Evolutionary conservation across 2,797 vertebrate genomes (phyloP), one percentile per base, ranked within the genome.

Genomic region (Siniperca obscura): DNA sequence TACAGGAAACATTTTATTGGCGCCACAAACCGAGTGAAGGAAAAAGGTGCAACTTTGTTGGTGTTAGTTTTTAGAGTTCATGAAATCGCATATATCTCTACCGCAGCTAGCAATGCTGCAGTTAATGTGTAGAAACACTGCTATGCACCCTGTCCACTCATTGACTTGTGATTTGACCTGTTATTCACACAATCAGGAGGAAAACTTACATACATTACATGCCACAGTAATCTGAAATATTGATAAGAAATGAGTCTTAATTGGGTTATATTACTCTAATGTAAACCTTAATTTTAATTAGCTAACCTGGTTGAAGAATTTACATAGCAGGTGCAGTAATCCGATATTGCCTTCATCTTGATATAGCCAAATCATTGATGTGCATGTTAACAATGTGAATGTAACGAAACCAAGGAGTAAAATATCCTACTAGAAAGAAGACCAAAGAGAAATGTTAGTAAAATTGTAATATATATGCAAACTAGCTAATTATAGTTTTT

Each of bases 251-350:
- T 80, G 22, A 46, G 27, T 25, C 27, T 36, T 50, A 44, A 59
- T 52, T 57, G 50, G 34, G 6, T n/a, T 30, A 46, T 44, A 56
- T 68, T 22, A 27, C 52, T 57, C 13, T 22, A 14, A 10, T 70
- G 27, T 42, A 27, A n/a, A 12, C 38, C 34, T 16, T 53, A n/a
- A 66, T 53, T 67, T 19, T 14, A 73, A 50, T 48, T 25, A 62
- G 38, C n/a, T 65, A 59, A 36, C 36, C 7, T 74, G n/a, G 22
- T 59, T 60, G 30, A 30, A 25, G 64, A 69, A 42, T 60, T 76
- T 55, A n/a, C 40, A 42, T 40, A 69, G 78, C 36, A 81, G 55
- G 59, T 60, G 70, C 69, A n/a, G 46, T 67, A 22, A 67, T 60
- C 25, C 19, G 17, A 73, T 72, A 38, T 25, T 22, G 9, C 53